phyloP scores from a whole-genome alignment of 2,113 vertebrate genomes.

The Regulus satrapa region DNA sequence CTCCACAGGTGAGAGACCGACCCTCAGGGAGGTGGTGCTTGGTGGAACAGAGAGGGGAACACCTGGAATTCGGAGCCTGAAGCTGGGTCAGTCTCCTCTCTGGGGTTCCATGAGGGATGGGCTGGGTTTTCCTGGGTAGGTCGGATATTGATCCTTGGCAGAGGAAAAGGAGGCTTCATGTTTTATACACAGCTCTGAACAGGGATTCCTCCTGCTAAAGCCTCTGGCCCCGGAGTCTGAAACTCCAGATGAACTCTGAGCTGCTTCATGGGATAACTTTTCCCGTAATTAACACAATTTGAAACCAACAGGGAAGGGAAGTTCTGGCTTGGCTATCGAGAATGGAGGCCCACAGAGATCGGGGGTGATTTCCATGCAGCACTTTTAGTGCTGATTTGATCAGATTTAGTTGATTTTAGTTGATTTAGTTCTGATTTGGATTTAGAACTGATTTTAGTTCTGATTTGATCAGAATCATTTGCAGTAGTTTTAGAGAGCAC shows the following conservation, averaged over 20 bases:
- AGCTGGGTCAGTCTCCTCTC: neutral
- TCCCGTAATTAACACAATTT: neutral
- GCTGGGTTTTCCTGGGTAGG: neutral
- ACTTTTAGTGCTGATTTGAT: no score
- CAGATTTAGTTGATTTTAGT: no score
- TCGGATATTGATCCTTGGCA: neutral
- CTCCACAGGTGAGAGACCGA: constrained; percentile 87
- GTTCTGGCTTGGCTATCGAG: neutral
- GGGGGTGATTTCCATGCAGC: neutral
- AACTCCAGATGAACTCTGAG: neutral
- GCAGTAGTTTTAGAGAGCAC: neutral
- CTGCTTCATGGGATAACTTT: neutral
- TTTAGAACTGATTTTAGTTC: no score
- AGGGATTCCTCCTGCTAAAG: neutral
- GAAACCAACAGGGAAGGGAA: neutral
- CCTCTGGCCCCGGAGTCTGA: neutral
- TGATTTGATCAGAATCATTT: neutral
- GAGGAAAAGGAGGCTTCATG: neutral
- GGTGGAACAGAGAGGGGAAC: neutral
- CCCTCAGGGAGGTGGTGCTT: neutral
- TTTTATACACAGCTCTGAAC: neutral
- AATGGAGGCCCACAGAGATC: neutral
- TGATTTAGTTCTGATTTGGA: no score
- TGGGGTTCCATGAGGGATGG: neutral
- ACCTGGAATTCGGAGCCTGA: neutral